A percentile compares a stretch with the other conserved stretches of the same genome.
Evolutionary conservation across 2,888 invertebrate species (phyloP).

Genomic region (Heliconius hortense): DNA sequence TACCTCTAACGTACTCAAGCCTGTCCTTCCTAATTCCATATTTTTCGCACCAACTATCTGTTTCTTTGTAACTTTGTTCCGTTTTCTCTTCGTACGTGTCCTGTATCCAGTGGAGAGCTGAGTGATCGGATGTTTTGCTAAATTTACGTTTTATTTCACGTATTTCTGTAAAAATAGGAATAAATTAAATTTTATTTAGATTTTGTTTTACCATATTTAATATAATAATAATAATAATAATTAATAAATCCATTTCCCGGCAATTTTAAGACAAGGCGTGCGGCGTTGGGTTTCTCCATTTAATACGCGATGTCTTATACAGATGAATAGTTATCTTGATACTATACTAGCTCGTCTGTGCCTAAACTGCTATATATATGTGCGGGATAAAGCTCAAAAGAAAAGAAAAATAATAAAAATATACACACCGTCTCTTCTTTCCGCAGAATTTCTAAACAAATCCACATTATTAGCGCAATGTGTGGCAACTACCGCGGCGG

Average conservation of each 20-base stretch:
- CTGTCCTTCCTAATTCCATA: slow-evolving; percentile 75
- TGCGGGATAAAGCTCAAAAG: background rate
- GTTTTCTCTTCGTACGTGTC: slow-evolving; percentile 71
- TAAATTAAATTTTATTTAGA: background rate
- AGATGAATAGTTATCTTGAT: no score
- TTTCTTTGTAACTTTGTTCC: slow-evolving; percentile 49
- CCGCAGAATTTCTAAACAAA: slow-evolving; percentile 75
- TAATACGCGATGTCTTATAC: background rate
- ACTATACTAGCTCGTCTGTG: no score
- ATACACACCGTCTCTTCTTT: slow-evolving; percentile 62
- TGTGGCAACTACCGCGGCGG: slow-evolving; percentile 51
- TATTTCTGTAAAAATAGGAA: slow-evolving; percentile 58
- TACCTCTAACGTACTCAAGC: slow-evolving; percentile 75
- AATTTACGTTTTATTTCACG: slow-evolving; percentile 76
- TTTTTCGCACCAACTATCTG: slow-evolving; percentile 67
- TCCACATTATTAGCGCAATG: slow-evolving; percentile 73
- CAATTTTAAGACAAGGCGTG: background rate
- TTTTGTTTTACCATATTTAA: no score
- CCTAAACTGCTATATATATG: background rate
- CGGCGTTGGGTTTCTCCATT: background rate
- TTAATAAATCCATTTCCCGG: no score
- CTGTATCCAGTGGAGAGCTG: slow-evolving; percentile 81
- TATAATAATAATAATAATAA: no score
- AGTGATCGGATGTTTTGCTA: slow-evolving; percentile 83
- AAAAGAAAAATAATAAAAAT: background rate